Conservation (phyloP, 2,888 invertebrate species). For the Scotopteryx bipunctaria region DNA sequence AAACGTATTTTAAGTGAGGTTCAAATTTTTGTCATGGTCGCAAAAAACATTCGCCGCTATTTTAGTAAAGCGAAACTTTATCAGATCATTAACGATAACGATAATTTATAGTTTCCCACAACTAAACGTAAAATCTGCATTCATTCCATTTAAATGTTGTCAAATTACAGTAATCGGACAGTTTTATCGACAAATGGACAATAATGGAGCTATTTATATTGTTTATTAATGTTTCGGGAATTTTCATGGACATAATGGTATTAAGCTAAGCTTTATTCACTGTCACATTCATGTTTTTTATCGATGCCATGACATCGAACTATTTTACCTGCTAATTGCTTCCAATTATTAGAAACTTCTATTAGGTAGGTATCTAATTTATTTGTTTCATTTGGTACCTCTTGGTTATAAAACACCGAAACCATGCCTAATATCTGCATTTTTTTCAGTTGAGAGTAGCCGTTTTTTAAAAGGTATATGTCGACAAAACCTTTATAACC, state of each 20-base stretch:
- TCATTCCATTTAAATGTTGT: slow-evolving; percentile 4
- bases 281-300: no score
- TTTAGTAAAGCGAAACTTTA: background rate
- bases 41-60: background rate
- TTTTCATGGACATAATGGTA: background rate
- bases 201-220: slow-evolving; percentile 43
- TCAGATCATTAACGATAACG: slow-evolving; percentile 14
- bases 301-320: background rate
- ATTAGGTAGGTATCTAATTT: no score
- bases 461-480: no score
- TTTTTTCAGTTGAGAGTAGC: no score
- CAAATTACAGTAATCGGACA: slow-evolving; percentile 19
- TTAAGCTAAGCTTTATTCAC: background rate
- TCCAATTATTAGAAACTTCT: background rate
- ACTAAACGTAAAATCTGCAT: slow-evolving; percentile 12
- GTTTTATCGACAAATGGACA: slow-evolving; percentile 22
- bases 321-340: background rate
- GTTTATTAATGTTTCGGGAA: slow-evolving; percentile 4
- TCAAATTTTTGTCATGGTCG: background rate
- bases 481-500: no score
- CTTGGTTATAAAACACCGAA: no score
- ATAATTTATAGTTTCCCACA: slow-evolving; percentile 11
- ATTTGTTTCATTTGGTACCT: no score
- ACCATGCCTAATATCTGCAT: no score
- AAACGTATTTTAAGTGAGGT: no score